These are phyloP conservation scores for Pseudochromis fuscus DNA, from an alignment of 2,797 vertebrate genomes.

Conservation along the genomic window DNA sequence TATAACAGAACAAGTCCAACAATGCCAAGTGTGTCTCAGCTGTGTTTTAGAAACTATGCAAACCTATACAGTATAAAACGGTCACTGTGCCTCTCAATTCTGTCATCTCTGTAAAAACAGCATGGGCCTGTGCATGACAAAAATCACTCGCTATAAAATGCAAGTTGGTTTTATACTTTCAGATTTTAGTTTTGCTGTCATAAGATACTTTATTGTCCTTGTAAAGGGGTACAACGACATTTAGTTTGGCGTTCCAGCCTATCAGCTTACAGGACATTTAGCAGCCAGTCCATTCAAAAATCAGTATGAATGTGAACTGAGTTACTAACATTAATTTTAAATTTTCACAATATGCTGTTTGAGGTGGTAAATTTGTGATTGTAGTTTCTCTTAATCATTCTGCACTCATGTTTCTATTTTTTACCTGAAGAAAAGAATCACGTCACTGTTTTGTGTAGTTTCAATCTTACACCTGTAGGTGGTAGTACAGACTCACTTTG, in stretches of 20 bases:
- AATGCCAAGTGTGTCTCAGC: constrained; percentile 28
- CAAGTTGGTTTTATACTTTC: constrained; percentile 27
- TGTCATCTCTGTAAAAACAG: constrained; percentile 44
- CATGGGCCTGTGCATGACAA: constrained; percentile 70
- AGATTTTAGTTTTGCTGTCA: constrained; percentile 30
- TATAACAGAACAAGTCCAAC: constrained; percentile 43
- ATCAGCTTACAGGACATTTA: too few species aligned
- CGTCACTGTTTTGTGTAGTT: constrained; percentile 7
- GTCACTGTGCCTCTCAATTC: constrained; percentile 27
- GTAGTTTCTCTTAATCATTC: constrained; percentile 12
- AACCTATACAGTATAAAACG: constrained; percentile 50
- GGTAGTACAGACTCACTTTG: constrained; percentile 50
- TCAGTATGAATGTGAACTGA: constrained; percentile 15
- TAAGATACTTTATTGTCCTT: too few species aligned
- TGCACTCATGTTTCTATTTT: background rate
- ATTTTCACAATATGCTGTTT: constrained; percentile 15
- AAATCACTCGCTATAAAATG: constrained; percentile 38
- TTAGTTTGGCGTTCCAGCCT: too few species aligned
- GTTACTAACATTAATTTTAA: constrained; percentile 19
- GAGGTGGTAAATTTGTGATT: constrained; percentile 3
- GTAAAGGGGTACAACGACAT: too few species aligned
- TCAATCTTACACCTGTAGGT: constrained; percentile 48
- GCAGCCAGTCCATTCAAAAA: too few species aligned
- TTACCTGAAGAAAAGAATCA: constrained; percentile 8
- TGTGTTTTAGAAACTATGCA: constrained; percentile 74